Evolutionary conservation across 2,797 vertebrate genomes (phyloP).

Genomic region (Hemibagrus guttatus): DNA sequence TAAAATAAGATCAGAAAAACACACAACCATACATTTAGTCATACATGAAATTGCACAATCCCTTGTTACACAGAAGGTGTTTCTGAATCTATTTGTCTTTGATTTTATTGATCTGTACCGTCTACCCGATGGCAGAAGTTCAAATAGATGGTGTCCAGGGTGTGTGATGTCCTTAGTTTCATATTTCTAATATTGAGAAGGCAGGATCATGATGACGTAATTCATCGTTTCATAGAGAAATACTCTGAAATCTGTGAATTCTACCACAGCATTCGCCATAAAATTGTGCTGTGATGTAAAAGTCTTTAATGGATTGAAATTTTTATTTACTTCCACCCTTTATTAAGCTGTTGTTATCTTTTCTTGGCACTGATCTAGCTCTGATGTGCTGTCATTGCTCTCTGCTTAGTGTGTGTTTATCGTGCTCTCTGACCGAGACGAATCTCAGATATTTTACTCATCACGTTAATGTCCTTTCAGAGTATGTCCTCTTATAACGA

Average conservation of each 20-base stretch:
- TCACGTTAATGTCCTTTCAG: neutral
- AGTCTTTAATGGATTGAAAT: neutral
- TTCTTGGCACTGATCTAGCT: neutral
- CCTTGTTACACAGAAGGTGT: too few species aligned
- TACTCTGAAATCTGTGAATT: neutral
- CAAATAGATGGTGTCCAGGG: too few species aligned
- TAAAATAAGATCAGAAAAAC: too few species aligned
- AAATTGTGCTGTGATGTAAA: neutral
- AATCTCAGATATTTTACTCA: neutral
- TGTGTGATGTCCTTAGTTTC: neutral
- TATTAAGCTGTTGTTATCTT: neutral
- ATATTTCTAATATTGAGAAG: neutral
- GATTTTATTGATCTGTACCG: too few species aligned
- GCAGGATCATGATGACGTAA: neutral
- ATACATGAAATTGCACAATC: too few species aligned
- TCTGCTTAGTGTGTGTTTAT: neutral
- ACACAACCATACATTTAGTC: too few species aligned
- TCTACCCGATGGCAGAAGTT: too few species aligned
- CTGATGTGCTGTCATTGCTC: neutral
- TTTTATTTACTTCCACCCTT: neutral
- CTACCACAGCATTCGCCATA: neutral
- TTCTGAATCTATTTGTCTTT: neutral
- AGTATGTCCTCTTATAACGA: neutral
- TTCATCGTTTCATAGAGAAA: neutral
- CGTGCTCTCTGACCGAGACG: neutral